These are phyloP conservation scores for Onchidella celtica DNA, from an alignment of 2,888 invertebrate genomes.

Conservation along the genomic window DNA sequence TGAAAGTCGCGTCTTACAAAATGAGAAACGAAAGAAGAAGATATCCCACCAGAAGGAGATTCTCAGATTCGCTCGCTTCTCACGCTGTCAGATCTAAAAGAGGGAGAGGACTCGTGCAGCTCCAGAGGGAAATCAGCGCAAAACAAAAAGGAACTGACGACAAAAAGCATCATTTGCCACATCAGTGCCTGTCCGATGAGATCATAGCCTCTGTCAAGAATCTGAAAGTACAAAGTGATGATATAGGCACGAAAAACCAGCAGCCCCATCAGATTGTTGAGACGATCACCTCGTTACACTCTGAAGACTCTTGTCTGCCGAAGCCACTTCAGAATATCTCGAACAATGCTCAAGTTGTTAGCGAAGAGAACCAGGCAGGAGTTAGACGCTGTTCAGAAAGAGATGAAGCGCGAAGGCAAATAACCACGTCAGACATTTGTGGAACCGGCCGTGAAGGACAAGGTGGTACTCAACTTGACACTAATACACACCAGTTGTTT, in stretches of 20 bases:
- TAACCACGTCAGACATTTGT: background rate
- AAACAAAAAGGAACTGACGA: background rate
- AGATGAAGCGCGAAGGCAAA: background rate
- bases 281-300: background rate
- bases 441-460: background rate
- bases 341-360: background rate
- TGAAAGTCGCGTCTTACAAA: background rate
- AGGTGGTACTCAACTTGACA: background rate
- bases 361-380: background rate
- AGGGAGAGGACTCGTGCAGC: background rate
- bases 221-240: background rate
- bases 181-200: constrained; percentile 1
- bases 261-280: background rate
- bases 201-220: background rate
- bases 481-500: too few species aligned
- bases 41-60: background rate
- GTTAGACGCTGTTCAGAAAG: background rate
- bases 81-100: background rate
- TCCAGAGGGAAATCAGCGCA: background rate
- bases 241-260: background rate
- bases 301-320: background rate
- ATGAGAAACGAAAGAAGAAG: background rate
- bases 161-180: background rate
- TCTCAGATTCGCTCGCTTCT: constrained; percentile 5
- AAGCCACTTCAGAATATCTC: background rate